A percentile compares a stretch with the other conserved stretches of the same genome.
phyloP scores from a whole-genome alignment of 2,888 invertebrate species.

The Chymomyza amoena region DNA sequence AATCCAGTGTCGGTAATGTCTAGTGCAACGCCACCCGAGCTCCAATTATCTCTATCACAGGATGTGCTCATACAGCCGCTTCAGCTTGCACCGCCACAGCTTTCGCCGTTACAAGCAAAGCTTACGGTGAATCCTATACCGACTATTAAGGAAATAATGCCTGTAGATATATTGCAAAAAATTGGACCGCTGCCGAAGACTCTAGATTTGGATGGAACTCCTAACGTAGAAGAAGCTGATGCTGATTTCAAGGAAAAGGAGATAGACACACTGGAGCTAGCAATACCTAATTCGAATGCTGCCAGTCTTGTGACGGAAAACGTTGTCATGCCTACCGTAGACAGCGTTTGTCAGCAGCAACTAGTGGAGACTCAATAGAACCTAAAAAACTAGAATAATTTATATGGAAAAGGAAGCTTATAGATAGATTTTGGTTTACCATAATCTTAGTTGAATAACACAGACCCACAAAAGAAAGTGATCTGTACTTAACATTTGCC shows the following conservation, averaged over 20 bases:
- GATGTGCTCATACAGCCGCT: constrained; percentile 50
- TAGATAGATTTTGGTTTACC: neutral
- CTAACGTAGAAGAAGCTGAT: constrained; percentile 27
- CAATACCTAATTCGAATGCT: neutral
- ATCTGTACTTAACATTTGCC: no score
- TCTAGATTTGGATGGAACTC: constrained; percentile 43
- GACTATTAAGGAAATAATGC: constrained; percentile 57
- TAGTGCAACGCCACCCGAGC: constrained; percentile 29
- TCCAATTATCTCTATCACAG: neutral
- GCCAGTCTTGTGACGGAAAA: neutral
- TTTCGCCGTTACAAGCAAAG: constrained; percentile 36
- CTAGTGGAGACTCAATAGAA: neutral
- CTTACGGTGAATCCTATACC: constrained; percentile 50
- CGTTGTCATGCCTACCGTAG: neutral
- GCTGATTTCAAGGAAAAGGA: constrained; percentile 38
- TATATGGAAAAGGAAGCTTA: neutral
- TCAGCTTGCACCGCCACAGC: constrained; percentile 38
- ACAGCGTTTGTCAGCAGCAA: neutral
- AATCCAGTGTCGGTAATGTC: neutral
- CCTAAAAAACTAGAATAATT: neutral
- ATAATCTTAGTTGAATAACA: neutral
- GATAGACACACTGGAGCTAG: neutral
- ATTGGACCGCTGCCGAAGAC: constrained; percentile 58
- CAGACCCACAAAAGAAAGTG: neutral
- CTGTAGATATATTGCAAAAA: constrained; percentile 55